Evolutionary conservation across 2,888 invertebrate genomes (phyloP).

Genomic region (Dolichomitus sp.): DNA sequence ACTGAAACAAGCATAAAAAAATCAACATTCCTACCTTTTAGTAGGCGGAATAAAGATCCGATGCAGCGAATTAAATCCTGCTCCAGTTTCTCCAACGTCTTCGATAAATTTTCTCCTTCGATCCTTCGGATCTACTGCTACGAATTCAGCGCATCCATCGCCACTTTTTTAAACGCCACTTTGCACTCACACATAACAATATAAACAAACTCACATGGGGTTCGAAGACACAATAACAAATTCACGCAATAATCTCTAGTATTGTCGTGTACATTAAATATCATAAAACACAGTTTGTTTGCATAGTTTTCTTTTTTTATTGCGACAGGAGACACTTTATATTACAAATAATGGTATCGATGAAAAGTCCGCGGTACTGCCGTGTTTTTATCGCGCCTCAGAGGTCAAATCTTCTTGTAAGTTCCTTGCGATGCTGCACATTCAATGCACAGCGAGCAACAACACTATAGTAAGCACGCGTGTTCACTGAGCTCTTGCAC

Average conservation of each 20-base stretch:
- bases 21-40: conserved; percentile 28
- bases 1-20: neutral
- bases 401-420: neutral
- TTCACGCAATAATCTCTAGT: neutral
- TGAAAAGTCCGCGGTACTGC: neutral
- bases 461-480: conserved; percentile 59
- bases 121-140: conserved; percentile 37
- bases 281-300: neutral
- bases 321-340: neutral
- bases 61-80: conserved; percentile 23
- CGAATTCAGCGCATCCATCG: conserved; percentile 30
- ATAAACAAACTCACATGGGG: conserved; percentile 28
- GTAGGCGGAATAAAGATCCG: neutral
- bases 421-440: conserved; percentile 10
- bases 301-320: neutral
- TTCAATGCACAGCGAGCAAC: conserved; percentile 54
- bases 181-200: conserved; percentile 32
- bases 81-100: neutral
- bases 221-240: neutral
- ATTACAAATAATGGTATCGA: neutral
- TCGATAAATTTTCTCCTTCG: neutral
- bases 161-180: conserved; percentile 9
- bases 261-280: neutral
- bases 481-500: conserved; percentile 54
- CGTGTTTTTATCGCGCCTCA: neutral